Evolutionary conservation across 1,140 invertebrate genomes (phyloP), one percentile per base, ranked within the genome.

Genomic region (Sycophaga agraensis): DNA sequence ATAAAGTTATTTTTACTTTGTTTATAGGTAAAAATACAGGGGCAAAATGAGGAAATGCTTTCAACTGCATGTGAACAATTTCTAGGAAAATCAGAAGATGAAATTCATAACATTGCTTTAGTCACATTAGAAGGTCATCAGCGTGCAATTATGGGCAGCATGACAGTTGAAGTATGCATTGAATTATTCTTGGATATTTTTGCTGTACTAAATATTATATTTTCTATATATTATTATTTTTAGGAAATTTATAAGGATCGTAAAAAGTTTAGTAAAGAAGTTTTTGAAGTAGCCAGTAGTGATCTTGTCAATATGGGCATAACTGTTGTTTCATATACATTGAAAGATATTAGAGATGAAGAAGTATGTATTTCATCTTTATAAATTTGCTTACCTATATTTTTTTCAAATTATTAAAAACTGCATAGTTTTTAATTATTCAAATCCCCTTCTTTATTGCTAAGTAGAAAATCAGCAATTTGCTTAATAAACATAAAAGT

Each of bases 271-370:
- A 97, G 94, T 66, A 97, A 97, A 79, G 93, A 97, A 83, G 94
- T 97, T 2, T 96, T 96, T 70, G 93, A 96, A 83, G 93, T 95
- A 9, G 91, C 92, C 9, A 96, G 94, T 17, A 95, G 93, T 62
- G 96, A 98, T 83, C 83, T 98, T 58, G 93, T 97, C 62, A 97
- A 97, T 75, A 98, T 98, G 95, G 95, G 96, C 12, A 97, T 99
- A 70, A 97, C 94, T 55, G 96, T 98, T 5, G 95, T 99, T 8
- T 98, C 95, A 2, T 98, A 98, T 78, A 98, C 96, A 2, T 84
- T 99, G 14, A 98, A 98, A 83, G 96, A 99, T 82, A 94, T 99
- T 66, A 83, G 94, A 66, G 97, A 99, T 81, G 96, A 98, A 80
- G 94, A 97, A 89, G 95, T 97, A 85, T 80, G 80, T 78, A 63